Percentiles rank a stretch among this genome's conserved stretches.
phyloP scores from a whole-genome alignment of 1,140 invertebrate genomes.

The Lepidotrigona ventralis region DNA sequence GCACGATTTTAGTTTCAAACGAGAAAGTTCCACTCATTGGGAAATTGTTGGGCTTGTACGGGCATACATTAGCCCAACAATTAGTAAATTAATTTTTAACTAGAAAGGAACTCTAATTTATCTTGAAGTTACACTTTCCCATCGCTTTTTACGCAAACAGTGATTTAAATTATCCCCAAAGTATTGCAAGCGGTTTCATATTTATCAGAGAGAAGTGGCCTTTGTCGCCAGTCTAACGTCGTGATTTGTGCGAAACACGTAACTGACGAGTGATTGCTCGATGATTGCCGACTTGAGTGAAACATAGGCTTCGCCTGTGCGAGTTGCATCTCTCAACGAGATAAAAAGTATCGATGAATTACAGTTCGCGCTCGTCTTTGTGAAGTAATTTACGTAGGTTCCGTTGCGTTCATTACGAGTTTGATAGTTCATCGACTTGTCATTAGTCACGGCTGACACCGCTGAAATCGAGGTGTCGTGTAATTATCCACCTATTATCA shows the following conservation, averaged over 20 bases:
- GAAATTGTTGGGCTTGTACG: not conserved
- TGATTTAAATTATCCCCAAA: not conserved
- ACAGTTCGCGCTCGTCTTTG: conserved; percentile 18
- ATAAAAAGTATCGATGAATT: conserved; percentile 25
- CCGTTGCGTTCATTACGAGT: conserved; percentile 14
- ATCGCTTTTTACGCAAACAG: not conserved
- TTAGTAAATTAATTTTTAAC: not conserved
- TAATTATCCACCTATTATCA: conserved; percentile 24
- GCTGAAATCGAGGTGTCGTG: conserved; percentile 1
- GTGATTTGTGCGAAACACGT: conserved; percentile 38
- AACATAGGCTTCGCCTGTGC: conserved; percentile 5
- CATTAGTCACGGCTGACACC: conserved; percentile 17
- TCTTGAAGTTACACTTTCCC: not conserved
- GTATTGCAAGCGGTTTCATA: not conserved
- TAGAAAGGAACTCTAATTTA: no score
- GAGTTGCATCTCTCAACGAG: not conserved
- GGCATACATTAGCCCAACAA: no score
- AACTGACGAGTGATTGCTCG: conserved; percentile 35
- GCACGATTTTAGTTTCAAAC: not conserved
- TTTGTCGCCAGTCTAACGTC: conserved; percentile 5
- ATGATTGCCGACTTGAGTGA: conserved; percentile 39
- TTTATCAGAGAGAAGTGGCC: not conserved
- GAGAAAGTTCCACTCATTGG: not conserved
- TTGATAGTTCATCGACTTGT: conserved; percentile 25
- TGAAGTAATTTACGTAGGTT: conserved; percentile 40